phyloP scores from a whole-genome alignment of 2,888 invertebrate genomes.

The Sinohyriopsis cumingii region DNA sequence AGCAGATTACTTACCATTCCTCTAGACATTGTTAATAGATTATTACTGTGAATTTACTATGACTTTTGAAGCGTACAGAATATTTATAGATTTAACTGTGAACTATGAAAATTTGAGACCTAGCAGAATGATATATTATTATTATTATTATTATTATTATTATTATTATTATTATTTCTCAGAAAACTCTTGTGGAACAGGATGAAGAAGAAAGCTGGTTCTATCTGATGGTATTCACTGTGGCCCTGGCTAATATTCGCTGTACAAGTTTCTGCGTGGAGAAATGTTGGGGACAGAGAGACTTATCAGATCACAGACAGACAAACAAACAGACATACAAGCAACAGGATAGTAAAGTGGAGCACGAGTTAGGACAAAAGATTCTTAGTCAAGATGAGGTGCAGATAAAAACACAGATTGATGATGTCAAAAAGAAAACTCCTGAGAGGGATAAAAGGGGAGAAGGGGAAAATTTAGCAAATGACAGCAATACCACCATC shows the following conservation, averaged over 20 bases:
- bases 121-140: not conserved
- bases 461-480: not conserved
- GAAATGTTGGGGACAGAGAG: conserved; percentile 20
- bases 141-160: too few relatives aligned
- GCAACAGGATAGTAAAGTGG: not conserved
- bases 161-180: conserved; percentile 13
- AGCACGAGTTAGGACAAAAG: not conserved
- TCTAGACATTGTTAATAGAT: too few relatives aligned
- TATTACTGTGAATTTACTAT: too few relatives aligned
- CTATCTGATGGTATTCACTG: conserved; percentile 77
- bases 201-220: conserved; percentile 39
- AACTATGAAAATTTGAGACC: too few relatives aligned
- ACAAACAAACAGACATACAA: not conserved
- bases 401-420: not conserved
- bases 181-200: conserved; percentile 34
- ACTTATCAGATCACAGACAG: not conserved
- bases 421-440: not conserved
- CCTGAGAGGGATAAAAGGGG: conserved; percentile 2
- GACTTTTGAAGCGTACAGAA: too few relatives aligned
- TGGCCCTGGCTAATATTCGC: conserved; percentile 75
- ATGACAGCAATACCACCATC: not conserved
- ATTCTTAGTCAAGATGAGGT: not conserved
- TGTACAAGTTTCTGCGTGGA: conserved; percentile 85
- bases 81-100: too few relatives aligned
- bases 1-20: too few relatives aligned